phyloP scores from a whole-genome alignment of 2,797 vertebrate species.

The Lepus oiostolus region DNA sequence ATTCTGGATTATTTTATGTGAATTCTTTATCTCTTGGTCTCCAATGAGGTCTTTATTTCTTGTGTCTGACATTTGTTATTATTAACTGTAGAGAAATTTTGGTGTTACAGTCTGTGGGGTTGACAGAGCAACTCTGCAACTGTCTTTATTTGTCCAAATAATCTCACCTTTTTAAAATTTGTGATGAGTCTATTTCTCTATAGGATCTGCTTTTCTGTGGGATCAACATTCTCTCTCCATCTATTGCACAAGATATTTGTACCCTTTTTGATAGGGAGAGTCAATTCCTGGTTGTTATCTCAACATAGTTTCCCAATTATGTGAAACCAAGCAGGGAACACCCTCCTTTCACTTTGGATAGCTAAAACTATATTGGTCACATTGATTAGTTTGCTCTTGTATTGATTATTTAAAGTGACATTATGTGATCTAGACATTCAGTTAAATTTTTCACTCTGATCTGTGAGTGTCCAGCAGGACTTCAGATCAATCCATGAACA shows the following conservation, averaged over 20 bases:
- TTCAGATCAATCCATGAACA: background rate
- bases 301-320: background rate
- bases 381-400: background rate
- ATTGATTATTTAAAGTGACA: too few species aligned
- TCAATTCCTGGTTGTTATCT: background rate
- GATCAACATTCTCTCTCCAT: background rate
- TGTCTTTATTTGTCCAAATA: background rate
- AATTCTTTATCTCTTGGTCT: background rate
- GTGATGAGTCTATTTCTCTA: background rate
- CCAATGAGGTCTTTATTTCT: conserved; percentile 17
- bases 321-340: background rate
- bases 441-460: background rate
- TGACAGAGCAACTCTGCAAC: background rate
- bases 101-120: conserved; percentile 13
- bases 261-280: background rate
- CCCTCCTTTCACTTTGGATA: background rate
- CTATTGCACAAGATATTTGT: background rate
- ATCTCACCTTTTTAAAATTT: background rate
- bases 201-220: background rate
- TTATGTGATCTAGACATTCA: conserved; percentile 7
- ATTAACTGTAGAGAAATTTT: conserved; percentile 44
- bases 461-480: background rate
- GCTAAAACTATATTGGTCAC: background rate
- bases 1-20: background rate
- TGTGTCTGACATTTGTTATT: conserved; percentile 17